These are phyloP conservation scores for Cherax destructor DNA, from an alignment of 1,140 invertebrate genomes.

Conservation along the genomic window DNA sequence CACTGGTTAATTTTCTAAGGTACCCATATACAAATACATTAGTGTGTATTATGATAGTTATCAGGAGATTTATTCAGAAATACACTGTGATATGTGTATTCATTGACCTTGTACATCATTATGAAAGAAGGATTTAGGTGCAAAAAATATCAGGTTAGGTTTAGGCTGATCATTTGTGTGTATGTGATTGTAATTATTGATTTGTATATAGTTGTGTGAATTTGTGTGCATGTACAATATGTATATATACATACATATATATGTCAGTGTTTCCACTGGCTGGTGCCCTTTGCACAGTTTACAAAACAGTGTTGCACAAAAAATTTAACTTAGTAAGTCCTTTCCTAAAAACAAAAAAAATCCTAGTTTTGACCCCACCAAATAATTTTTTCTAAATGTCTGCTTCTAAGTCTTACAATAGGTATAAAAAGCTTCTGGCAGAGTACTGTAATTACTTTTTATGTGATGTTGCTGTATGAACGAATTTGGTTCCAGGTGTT, in stretches of 20 bases:
- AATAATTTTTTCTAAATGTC: too few relatives aligned
- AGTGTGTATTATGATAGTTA: not conserved
- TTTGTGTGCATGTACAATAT: not conserved
- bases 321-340: too few relatives aligned
- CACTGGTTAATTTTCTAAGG: not conserved
- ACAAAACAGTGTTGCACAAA: too few relatives aligned
- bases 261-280: not conserved
- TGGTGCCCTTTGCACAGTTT: too few relatives aligned
- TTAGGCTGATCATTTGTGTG: not conserved
- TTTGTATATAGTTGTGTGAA: not conserved
- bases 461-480: too few relatives aligned
- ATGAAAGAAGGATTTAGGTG: not conserved
- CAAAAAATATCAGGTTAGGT: not conserved
- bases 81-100: conserved; percentile 2
- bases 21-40: not conserved
- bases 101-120: not conserved
- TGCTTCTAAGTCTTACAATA: too few relatives aligned
- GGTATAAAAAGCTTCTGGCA: too few relatives aligned
- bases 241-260: not conserved
- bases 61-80: not conserved
- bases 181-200: not conserved
- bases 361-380: too few relatives aligned
- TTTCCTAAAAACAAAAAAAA: too few relatives aligned
- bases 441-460: too few relatives aligned
- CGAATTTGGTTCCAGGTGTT: too few relatives aligned